Evolutionary conservation across 1,140 invertebrate genomes (phyloP).

Genomic region (Zelostemma sp.): DNA sequence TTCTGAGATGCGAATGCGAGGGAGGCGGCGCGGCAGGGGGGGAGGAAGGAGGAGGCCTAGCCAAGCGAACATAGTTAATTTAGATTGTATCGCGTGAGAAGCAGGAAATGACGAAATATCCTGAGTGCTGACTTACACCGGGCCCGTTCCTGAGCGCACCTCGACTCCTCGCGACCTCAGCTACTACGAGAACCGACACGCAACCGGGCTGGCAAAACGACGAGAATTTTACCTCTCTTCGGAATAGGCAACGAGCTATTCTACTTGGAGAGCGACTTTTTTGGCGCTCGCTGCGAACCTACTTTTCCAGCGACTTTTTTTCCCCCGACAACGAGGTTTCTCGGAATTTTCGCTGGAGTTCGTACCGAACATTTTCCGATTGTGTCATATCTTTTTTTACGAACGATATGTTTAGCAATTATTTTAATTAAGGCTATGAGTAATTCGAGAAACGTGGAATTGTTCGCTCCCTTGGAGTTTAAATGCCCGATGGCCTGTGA

Average conservation of each 20-base stretch:
- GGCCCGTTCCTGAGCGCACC: conserved; percentile 51
- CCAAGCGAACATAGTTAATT: conserved; percentile 72
- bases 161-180: conserved; percentile 59
- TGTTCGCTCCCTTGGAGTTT: not conserved
- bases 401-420: too few species aligned
- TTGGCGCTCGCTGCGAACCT: not conserved
- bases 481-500: conserved; percentile 23
- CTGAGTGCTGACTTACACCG: conserved; percentile 69
- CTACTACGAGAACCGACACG: conserved; percentile 51
- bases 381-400: too few species aligned
- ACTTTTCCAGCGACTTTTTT: not conserved
- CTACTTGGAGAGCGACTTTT: not conserved
- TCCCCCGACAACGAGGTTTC: not conserved
- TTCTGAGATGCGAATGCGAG: conserved; percentile 58
- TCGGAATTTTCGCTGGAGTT: too few species aligned
- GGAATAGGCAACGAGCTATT: too few species aligned
- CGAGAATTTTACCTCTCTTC: conserved; percentile 19
- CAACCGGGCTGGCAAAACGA: conserved; percentile 34
- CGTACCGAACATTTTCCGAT: too few species aligned
- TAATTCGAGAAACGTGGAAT: too few species aligned
- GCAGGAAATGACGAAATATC: conserved; percentile 72
- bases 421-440: too few species aligned
- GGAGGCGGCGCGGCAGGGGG: conserved; percentile 43
- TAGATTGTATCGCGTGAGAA: conserved; percentile 72
- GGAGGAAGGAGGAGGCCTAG: conserved; percentile 61